A percentile compares a stretch with the other conserved stretches of the same genome.
phyloP scores from a whole-genome alignment of 1,140 invertebrate species.

The Macrobrachium nipponense region DNA sequence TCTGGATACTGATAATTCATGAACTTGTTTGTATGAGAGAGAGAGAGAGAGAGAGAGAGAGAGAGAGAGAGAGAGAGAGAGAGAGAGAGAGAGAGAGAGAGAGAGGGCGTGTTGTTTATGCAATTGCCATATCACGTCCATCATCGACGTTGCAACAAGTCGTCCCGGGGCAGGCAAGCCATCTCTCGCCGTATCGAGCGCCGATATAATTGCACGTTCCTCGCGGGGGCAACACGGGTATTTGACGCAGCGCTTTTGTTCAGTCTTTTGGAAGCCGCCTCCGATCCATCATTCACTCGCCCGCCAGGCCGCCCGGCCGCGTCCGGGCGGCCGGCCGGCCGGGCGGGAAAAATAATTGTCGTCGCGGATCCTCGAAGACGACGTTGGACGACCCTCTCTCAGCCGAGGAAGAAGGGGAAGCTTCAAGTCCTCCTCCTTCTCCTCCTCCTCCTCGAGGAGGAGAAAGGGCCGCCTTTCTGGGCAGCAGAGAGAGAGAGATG shows the following conservation, averaged over 20 bases:
- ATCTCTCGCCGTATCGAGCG: conserved; percentile 31
- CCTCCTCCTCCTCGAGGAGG: no score
- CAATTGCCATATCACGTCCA: not conserved
- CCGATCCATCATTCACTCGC: conserved; percentile 43
- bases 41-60: no score
- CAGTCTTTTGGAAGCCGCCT: conserved; percentile 39
- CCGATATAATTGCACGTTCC: conserved; percentile 53
- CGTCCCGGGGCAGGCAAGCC: not conserved
- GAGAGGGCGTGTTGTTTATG: no score
- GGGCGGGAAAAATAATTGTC: not conserved
- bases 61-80: no score
- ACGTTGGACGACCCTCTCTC: no score
- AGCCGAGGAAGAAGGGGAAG: no score
- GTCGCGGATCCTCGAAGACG: not conserved
- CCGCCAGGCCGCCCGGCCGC: not conserved
- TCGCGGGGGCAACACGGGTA: conserved; percentile 48
- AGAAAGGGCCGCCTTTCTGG: not conserved
- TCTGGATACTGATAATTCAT: no score
- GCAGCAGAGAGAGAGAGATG: no score
- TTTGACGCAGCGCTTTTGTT: conserved; percentile 52
- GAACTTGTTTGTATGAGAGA: no score
- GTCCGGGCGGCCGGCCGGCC: conserved; percentile 15
- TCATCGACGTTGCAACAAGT: not conserved
- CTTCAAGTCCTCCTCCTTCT: not conserved
- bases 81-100: no score